phyloP scores from a whole-genome alignment of 2,888 invertebrate genomes.

The Torymus tubicola region DNA sequence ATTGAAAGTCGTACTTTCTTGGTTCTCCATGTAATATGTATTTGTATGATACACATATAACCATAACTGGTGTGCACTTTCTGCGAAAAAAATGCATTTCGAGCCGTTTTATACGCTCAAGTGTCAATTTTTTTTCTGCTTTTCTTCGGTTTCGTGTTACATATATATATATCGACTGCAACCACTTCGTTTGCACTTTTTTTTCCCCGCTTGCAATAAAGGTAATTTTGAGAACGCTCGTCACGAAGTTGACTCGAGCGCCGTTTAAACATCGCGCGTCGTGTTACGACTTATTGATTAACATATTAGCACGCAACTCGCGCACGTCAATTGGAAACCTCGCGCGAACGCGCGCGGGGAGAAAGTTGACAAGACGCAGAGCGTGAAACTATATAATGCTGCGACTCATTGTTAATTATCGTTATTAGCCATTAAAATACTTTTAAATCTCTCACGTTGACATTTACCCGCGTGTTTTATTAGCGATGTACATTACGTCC shows the following conservation, averaged over 20 bases:
- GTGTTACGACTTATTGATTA: constrained; percentile 17
- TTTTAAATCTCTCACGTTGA: neutral
- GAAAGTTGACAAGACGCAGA: constrained; percentile 22
- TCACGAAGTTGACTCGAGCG: neutral
- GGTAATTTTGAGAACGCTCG: constrained; percentile 14
- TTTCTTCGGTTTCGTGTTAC: too few relatives aligned
- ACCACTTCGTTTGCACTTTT: too few relatives aligned
- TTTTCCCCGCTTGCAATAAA: too few relatives aligned
- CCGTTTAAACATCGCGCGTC: neutral
- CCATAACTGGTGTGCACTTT: too few relatives aligned
- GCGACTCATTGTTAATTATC: constrained; percentile 32
- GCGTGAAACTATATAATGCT: neutral
- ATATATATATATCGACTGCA: too few relatives aligned
- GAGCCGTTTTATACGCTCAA: too few relatives aligned
- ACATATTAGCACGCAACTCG: constrained; percentile 7
- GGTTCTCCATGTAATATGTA: too few relatives aligned
- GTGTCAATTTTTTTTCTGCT: too few relatives aligned
- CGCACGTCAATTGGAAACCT: constrained; percentile 23
- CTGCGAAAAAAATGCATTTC: too few relatives aligned
- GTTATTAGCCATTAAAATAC: neutral
- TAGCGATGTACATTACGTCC: too few relatives aligned
- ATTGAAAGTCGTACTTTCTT: constrained; percentile 9
- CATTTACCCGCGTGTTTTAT: too few relatives aligned
- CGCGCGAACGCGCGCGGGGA: constrained; percentile 8
- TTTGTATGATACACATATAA: too few relatives aligned